phyloP scores from a whole-genome alignment of 2,797 vertebrate genomes.

The Antrozous pallidus region DNA sequence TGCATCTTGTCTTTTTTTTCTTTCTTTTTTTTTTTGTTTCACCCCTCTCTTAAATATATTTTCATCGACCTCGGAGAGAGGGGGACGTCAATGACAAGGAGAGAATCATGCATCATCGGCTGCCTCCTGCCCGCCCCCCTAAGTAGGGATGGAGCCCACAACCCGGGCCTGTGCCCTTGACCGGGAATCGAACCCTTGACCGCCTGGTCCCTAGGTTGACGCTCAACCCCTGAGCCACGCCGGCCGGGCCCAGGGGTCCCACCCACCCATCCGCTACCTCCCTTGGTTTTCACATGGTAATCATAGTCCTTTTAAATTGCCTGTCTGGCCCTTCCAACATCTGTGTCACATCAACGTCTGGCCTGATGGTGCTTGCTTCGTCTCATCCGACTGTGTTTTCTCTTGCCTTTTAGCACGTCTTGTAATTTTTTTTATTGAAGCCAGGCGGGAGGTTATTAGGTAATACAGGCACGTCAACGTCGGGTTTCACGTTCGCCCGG shows the following conservation, averaged over 20 bases:
- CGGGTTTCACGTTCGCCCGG: neutral
- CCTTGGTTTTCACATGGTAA: neutral
- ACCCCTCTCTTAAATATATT: no score
- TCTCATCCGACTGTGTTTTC: neutral
- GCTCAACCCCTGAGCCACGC: no score
- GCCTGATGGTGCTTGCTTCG: neutral
- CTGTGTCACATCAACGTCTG: neutral
- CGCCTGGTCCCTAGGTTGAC: no score
- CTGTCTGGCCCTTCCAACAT: neutral
- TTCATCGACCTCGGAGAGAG: no score
- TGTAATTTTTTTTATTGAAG: neutral
- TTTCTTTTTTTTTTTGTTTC: no score
- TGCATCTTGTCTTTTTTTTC: neutral
- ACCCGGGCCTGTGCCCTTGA: no score
- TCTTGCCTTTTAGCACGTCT: neutral
- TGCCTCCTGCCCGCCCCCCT: no score
- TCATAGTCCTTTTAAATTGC: neutral
- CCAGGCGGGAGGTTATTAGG: neutral
- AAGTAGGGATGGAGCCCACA: no score
- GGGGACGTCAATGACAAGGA: no score
- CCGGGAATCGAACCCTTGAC: no score
- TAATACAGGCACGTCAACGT: neutral
- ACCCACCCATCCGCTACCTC: fast-evolving
- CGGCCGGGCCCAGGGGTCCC: no score
- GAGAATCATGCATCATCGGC: no score